Percentiles rank a stretch among this genome's conserved stretches.
Evolutionary conservation across 2,888 invertebrate genomes (phyloP).

Genomic region (Thecocarcelia acutangulata): DNA sequence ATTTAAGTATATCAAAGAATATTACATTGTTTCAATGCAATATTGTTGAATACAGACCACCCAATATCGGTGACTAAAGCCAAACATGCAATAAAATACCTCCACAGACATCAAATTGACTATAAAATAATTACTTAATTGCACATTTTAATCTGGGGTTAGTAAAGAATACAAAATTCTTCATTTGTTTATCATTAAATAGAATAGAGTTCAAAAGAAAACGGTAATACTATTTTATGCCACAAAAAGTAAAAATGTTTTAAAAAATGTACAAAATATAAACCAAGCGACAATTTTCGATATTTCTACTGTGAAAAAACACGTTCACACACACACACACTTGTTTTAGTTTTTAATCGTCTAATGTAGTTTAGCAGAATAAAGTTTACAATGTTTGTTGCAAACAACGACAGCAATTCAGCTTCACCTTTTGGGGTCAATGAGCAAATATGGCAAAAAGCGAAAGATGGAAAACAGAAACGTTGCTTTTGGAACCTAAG

Average conservation of each 20-base stretch:
- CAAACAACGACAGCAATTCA: conserved; percentile 66
- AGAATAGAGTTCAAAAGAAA: conserved; percentile 31
- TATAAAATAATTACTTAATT: conserved; percentile 50
- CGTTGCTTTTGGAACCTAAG: conserved; percentile 41
- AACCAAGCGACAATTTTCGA: conserved; percentile 51
- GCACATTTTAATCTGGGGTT: conserved; percentile 40
- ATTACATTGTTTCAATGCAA: conserved; percentile 20
- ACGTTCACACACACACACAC: not conserved
- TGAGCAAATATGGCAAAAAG: conserved; percentile 65
- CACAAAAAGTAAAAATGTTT: conserved; percentile 1
- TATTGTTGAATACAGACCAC: conserved; percentile 34
- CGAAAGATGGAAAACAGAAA: conserved; percentile 33
- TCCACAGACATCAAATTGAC: conserved; percentile 34
- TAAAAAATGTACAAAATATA: conserved; percentile 14
- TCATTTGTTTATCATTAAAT: conserved; percentile 4
- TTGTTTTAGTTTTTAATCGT: conserved; percentile 30
- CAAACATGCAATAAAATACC: conserved; percentile 16
- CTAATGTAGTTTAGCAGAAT: conserved; percentile 27
- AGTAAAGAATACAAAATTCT: conserved; percentile 16
- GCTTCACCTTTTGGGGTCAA: conserved; percentile 72
- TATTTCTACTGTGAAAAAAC: conserved; percentile 27
- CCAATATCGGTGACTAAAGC: conserved; percentile 14
- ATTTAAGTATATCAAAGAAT: conserved; percentile 5
- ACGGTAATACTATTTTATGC: conserved; percentile 28
- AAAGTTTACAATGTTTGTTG: conserved; percentile 46